Conservation (phyloP, 2,888 invertebrate genomes). For the Agriotes lineatus region DNA sequence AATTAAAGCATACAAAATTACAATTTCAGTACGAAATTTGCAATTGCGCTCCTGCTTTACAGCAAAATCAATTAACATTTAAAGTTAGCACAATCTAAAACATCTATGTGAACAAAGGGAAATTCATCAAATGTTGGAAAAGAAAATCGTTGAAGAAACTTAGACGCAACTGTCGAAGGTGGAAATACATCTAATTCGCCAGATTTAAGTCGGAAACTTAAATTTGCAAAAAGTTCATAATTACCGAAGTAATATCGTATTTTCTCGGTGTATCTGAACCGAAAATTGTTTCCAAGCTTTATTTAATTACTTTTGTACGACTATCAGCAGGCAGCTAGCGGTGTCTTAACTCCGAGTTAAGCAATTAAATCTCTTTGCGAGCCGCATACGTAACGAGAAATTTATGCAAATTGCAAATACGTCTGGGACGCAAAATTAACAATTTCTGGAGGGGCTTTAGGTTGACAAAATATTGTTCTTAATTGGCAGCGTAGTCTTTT, state of each 20-base stretch:
- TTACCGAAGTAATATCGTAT: slow-evolving; percentile 43
- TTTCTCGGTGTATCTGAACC: slow-evolving; percentile 54
- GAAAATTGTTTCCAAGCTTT: slow-evolving; percentile 62
- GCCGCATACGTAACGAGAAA: slow-evolving; percentile 63
- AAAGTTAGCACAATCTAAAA: too few species aligned
- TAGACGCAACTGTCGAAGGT: too few species aligned
- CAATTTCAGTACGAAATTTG: too few species aligned
- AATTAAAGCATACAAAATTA: too few species aligned
- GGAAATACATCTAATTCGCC: slow-evolving; percentile 11
- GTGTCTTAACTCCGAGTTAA: slow-evolving; percentile 62
- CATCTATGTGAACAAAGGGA: too few species aligned
- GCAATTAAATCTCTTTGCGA: slow-evolving; percentile 63
- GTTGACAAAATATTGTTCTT: slow-evolving; percentile 39
- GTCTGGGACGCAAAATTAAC: slow-evolving; percentile 58
- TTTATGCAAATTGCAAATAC: slow-evolving; percentile 62
- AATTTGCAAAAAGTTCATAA: slow-evolving; percentile 43
- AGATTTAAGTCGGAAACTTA: slow-evolving; percentile 34
- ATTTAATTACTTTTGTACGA: slow-evolving; percentile 62
- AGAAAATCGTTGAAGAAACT: too few species aligned
- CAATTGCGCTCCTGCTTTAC: too few species aligned
- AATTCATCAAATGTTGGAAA: too few species aligned
- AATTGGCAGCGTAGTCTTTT: slow-evolving; percentile 20
- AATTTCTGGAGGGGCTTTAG: slow-evolving; percentile 48
- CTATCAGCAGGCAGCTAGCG: slow-evolving; percentile 57
- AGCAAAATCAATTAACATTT: too few species aligned